Conservation (phyloP, 2,113 vertebrate genomes). For the Gracilinanus agilis region DNA sequence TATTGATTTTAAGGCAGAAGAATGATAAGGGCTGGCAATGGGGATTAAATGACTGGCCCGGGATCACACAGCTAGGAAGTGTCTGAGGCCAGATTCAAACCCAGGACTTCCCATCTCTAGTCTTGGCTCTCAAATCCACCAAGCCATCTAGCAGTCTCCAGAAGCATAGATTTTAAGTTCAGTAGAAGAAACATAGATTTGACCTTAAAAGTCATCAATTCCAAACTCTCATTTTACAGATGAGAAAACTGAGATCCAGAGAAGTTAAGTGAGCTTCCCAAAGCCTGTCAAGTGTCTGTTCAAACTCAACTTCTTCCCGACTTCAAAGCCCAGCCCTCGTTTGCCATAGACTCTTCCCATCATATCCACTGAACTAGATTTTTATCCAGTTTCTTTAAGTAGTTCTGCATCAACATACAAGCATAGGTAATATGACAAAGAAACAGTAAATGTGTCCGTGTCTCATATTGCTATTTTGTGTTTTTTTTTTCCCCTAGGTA, state of each 20-base stretch:
- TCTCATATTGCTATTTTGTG: conserved; percentile 39
- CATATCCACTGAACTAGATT: neutral
- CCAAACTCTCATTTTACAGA: neutral
- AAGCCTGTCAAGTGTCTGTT: neutral
- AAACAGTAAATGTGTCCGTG: neutral
- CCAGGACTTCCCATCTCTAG: too few relatives aligned
- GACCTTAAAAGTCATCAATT: neutral
- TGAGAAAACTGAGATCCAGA: neutral
- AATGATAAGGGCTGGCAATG: too few relatives aligned
- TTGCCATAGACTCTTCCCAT: neutral
- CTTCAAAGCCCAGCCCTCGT: neutral
- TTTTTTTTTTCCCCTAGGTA: conserved; percentile 80
- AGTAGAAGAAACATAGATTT: neutral
- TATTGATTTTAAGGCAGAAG: too few relatives aligned
- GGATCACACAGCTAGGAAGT: too few relatives aligned
- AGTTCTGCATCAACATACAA: conserved; percentile 1
- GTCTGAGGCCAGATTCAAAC: too few relatives aligned
- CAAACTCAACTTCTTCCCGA: neutral
- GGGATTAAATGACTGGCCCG: too few relatives aligned
- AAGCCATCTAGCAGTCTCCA: too few relatives aligned
- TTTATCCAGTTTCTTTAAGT: neutral
- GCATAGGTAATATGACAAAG: neutral
- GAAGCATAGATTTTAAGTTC: neutral
- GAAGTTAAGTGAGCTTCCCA: neutral
- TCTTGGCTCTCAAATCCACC: too few relatives aligned